Evolutionary conservation across 2,113 vertebrate genomes (phyloP), one percentile per base, ranked within the genome.

Genomic region (Oncorhynchus kisutch): DNA sequence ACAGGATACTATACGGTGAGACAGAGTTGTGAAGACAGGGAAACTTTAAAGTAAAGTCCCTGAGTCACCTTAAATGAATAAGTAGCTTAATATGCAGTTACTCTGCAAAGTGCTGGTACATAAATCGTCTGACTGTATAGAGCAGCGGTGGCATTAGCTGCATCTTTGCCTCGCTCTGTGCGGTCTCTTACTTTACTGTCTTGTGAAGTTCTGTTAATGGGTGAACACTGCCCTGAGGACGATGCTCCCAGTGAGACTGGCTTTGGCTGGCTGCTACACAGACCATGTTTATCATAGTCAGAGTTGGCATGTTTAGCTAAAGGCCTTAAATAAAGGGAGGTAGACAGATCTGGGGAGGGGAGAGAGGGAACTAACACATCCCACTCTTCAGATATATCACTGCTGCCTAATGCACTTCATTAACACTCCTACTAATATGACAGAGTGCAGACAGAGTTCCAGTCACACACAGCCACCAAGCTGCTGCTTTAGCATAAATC

Each of bases 111-210:
- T 83, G 75, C 86, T 82, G 67, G 83, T 72, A 69, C 71, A 71
- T 74, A 64, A 89, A 87, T 80, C 66, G 88, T 86, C 90, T 89
- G 85, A 85, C 82, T 60, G 20, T 48, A 73, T 84, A 74, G 54
- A 29, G 60, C 59, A 16, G 65, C 2, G 39, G 79, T 85, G 82
- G 81, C 77, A 75, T 85, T 80, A 78, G 85, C 78, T 71, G 29
- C 79, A 51, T 75, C 57, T 78, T 80, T 83, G 82, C 70, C 75
- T 75, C 75, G 80, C 76, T 73, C 6, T 80, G 70, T 86, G 81
- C 86, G 75, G 73, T 83, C 88, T 86, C 60, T 70, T 78, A 74
- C 8, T 45, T 45, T 45, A 45, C 39, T 45, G 39, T 45, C 11
- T 45, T 45, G 39, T 76, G 73, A 78, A 86, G 67, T 66, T 66